Evolutionary conservation across 2,797 vertebrate species (phyloP), one percentile per base, ranked within the genome.

Genomic region (Chelonia mydas): DNA sequence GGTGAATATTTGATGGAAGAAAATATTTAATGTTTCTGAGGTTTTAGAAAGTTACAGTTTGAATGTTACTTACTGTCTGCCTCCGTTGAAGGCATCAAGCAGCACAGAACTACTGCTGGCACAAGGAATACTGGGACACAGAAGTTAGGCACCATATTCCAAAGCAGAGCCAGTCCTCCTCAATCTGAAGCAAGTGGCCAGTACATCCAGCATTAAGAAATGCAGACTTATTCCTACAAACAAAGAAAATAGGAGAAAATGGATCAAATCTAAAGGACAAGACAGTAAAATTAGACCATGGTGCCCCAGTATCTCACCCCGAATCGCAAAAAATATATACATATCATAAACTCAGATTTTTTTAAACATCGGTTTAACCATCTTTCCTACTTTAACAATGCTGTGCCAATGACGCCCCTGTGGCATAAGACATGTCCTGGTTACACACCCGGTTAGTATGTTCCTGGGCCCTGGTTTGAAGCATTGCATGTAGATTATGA

Each of bases 51-150:
- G 68, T 65, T 82, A 19, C 11, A 21, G 82, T 79, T 1, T 0
- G 1, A 85, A 31, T 1, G n/a, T 61, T 97, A 99, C 99, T 99
- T 98, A 99, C 99, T 99, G 96, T 99, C 99, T 1, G 98, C 97
- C 85, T 98, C 97, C 78, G 98, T 98, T 84, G 95, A 98, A 96
- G 98, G 96, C 89, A 98, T 97, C 96, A 98, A 97, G 95, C 97
- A 98, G 98, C 98, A 98, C 94, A 99, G 98, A 94, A 98, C 95
- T 98, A 98, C 95, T 94, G 98, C 97, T 96, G 98, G 97, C 97
- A 98, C 98, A 96, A 97, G 98, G 98, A 98, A 92, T 80, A 95
- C 94, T 97, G 93, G 88, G 95, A 96, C 81, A 84, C 97, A 98
- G 93, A 97, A 97, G 96, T 97, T 96, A 93, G 98, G 98, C 98